A percentile compares a stretch with the other conserved stretches of the same genome.
phyloP scores from a whole-genome alignment of 64 coral and sea anemone genomes.

The Montipora capricornis region DNA sequence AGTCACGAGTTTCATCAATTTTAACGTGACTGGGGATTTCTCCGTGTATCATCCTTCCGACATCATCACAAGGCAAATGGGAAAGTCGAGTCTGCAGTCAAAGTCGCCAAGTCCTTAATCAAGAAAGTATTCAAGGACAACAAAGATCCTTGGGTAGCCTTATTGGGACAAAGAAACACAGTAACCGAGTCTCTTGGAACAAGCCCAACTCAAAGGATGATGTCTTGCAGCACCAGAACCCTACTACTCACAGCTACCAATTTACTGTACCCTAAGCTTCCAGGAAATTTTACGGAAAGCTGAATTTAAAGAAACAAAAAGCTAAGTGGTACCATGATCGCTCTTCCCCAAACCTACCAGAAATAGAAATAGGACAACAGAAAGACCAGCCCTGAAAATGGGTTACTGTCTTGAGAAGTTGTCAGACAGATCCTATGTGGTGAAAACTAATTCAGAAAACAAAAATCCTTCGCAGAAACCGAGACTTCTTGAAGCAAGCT shows the following conservation, averaged over 20 bases:
- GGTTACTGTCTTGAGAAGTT: too few species aligned
- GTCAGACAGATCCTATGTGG: too few species aligned
- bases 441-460: too few species aligned
- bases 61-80: constrained; percentile 1
- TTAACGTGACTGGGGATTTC: constrained; percentile 25
- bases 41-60: background rate
- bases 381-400: too few species aligned
- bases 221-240: constrained; percentile 14
- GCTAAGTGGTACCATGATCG: too few species aligned
- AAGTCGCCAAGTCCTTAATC: background rate
- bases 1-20: constrained; percentile 31
- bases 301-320: too few species aligned
- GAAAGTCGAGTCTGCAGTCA: background rate
- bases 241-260: background rate
- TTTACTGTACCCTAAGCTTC: too few species aligned
- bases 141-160: constrained; percentile 28
- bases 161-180: constrained; percentile 15
- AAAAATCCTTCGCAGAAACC: too few species aligned
- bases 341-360: too few species aligned
- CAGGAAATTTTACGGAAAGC: too few species aligned
- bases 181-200: background rate
- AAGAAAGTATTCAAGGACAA: background rate
- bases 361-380: too few species aligned
- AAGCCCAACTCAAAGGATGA: constrained; percentile 7
- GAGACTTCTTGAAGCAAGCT: too few species aligned